phyloP scores from a whole-genome alignment of 2,888 invertebrate genomes.

The Gerris lacustris region DNA sequence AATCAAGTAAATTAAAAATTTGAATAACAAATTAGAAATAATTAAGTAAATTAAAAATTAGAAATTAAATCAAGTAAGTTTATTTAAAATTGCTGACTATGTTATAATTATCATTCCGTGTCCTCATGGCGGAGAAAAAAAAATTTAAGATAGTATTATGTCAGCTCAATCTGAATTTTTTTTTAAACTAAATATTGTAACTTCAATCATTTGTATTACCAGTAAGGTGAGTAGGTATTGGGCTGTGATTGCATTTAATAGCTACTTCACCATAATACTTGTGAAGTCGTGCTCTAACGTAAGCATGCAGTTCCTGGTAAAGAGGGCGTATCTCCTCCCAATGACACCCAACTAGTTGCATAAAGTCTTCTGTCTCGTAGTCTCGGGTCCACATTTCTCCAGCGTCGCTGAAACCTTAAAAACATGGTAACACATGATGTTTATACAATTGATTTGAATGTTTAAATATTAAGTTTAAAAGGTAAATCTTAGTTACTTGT shows the following conservation, averaged over 20 bases:
- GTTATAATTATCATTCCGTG: too few relatives aligned
- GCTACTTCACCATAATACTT: constrained; percentile 14
- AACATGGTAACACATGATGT: neutral
- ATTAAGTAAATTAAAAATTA: too few relatives aligned
- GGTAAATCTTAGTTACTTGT: too few relatives aligned
- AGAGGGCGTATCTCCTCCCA: constrained; percentile 19
- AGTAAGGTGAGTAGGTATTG: constrained; percentile 17
- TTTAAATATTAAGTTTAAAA: too few relatives aligned
- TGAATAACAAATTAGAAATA: too few relatives aligned
- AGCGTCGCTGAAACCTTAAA: constrained; percentile 17
- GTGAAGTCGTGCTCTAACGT: constrained; percentile 17
- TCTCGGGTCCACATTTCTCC: constrained; percentile 19
- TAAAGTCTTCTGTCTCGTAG: constrained; percentile 19
- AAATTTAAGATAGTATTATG: too few relatives aligned
- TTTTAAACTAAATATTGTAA: neutral
- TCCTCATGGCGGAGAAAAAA: too few relatives aligned
- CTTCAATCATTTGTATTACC: constrained; percentile 2
- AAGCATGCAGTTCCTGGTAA: constrained; percentile 17
- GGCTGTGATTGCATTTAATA: neutral
- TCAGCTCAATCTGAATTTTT: neutral
- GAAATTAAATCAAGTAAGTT: too few relatives aligned
- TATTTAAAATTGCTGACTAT: too few relatives aligned
- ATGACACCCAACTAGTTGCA: constrained; percentile 13
- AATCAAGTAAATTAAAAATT: too few relatives aligned
- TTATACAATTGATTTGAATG: too few relatives aligned